Evolutionary conservation across 2,888 invertebrate species (phyloP), one percentile per base, ranked within the genome.

Genomic region (Spisula subtruncata): DNA sequence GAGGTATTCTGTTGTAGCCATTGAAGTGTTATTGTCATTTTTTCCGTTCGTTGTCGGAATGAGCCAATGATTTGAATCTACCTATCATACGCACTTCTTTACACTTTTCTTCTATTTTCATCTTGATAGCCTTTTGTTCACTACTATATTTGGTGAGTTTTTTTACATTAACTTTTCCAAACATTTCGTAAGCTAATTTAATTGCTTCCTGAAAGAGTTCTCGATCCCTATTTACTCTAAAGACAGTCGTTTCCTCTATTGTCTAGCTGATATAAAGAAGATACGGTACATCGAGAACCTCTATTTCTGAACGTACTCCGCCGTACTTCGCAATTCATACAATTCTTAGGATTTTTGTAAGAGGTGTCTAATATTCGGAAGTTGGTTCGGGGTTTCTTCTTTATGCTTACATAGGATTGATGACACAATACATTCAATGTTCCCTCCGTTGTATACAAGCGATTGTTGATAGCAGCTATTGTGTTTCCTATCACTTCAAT

Each of bases 211-310:
- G 60, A 46, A 84, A 71, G 16, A 84, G n/a, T 18, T 84, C 35
- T 20, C 20, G 20, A 56, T 84, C 71, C 41, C 84, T 32, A 66
- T 71, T 12, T 25, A 84, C 41, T 84, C 66, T 84, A 71, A 66
- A 66, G 0, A 84, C 84, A 12, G 66, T 18, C 8, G 84, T 71
- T 41, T 71, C 71, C 18, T 29, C 86, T 46, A 48, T 29, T 48
- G 83, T 90, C 88, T 89, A 92, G 12, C 86, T 82, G 1, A 92
- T 60, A 81, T 81, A 90, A 1, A 86, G 81, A 14, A 92, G 82
- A 20, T 46, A 51, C 4, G 87, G 60, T 16, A 83, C 86, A 48
- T 14, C 60, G 83, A 16, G 32, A 51, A 29, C 85, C 54, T 54
- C 54, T 14, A 54, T 54, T 54, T 54, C 54, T 41, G 84, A 66